Evolutionary conservation across 2,888 invertebrate species (phyloP).

Genomic region (Spodoptera exigua): DNA sequence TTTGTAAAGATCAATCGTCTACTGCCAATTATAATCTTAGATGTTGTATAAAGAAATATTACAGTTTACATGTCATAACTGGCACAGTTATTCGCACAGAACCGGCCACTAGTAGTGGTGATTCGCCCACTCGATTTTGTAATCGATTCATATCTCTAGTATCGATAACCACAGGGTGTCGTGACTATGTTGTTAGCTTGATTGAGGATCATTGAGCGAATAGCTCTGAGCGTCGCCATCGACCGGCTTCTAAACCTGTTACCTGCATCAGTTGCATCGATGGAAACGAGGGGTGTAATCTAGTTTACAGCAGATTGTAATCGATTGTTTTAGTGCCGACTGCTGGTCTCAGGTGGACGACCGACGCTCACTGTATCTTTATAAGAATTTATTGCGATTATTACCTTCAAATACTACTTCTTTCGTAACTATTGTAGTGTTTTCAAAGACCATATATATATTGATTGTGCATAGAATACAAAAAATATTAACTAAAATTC

Average conservation of each 20-base stretch:
- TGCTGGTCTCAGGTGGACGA: constrained; percentile 24
- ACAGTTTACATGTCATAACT: constrained; percentile 1
- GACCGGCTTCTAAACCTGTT: constrained; percentile 40
- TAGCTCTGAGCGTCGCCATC: constrained; percentile 41
- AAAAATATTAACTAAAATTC: no score
- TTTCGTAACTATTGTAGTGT: no score
- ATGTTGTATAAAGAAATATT: constrained; percentile 4
- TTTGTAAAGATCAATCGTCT: constrained; percentile 16
- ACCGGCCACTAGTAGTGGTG: background rate
- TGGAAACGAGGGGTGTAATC: constrained; percentile 43
- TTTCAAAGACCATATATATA: no score
- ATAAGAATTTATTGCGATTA: no score
- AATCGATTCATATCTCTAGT: constrained; percentile 40
- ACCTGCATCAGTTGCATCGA: constrained; percentile 35
- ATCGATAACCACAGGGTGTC: constrained; percentile 48
- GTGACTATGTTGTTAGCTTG: constrained; percentile 48
- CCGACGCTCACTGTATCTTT: constrained; percentile 1
- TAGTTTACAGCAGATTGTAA: constrained; percentile 35
- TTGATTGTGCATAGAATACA: no score
- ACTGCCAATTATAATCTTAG: constrained; percentile 16
- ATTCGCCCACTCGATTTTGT: constrained; percentile 28
- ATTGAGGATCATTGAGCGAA: constrained; percentile 48
- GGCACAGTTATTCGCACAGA: constrained; percentile 12
- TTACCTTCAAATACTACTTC: no score
- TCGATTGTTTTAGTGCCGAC: constrained; percentile 21